Conservation (phyloP, 2,888 invertebrate species). For the Nowickia ferox region DNA sequence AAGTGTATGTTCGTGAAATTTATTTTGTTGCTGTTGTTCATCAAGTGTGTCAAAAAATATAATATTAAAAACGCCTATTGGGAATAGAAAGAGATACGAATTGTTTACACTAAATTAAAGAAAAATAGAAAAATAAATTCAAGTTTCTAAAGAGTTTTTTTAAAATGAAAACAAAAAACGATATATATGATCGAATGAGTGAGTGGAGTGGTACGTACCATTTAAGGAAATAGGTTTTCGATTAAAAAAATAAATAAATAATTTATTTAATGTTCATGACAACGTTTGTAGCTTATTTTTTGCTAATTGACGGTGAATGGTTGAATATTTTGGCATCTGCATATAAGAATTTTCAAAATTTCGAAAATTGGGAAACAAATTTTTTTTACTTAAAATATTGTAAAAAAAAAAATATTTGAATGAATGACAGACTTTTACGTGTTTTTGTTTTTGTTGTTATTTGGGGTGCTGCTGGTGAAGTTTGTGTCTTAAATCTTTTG, state of each 20-base stretch:
- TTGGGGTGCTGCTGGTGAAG: conserved; percentile 31
- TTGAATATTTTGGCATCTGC: background rate
- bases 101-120: conserved; percentile 28
- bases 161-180: conserved; percentile 31
- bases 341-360: background rate
- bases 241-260: conserved; percentile 13
- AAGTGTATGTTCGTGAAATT: conserved; percentile 25
- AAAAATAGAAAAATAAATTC: conserved; percentile 20
- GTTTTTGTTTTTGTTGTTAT: background rate
- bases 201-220: conserved; percentile 36
- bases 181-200: conserved; percentile 21
- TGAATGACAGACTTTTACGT: background rate
- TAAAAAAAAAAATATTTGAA: conserved; percentile 3
- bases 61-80: conserved; percentile 26
- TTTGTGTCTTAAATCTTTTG: conserved; percentile 69
- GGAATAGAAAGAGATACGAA: conserved; percentile 30
- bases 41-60: conserved; percentile 70
- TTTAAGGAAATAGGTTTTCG: conserved; percentile 35
- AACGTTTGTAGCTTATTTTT: conserved; percentile 16
- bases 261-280: conserved; percentile 7
- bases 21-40: conserved; percentile 53
- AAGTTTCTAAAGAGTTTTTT: conserved; percentile 10
- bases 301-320: conserved; percentile 37
- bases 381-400: background rate
- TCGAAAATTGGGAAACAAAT: background rate